Evolutionary conservation across 2,888 invertebrate species (phyloP).

Genomic region (Yponomeuta malinellus): DNA sequence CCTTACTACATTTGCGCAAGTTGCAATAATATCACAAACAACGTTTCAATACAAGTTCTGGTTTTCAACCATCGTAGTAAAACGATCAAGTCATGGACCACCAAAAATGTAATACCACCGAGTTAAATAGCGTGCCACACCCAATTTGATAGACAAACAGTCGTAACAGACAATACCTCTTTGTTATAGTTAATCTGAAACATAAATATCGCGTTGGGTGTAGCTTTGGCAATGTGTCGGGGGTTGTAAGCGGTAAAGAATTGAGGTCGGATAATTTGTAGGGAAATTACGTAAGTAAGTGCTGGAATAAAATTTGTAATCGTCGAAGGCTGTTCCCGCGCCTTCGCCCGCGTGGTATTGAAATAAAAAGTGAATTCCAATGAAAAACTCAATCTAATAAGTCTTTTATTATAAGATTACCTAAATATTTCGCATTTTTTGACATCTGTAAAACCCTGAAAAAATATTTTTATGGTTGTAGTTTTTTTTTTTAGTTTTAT

Average conservation of each 20-base stretch:
- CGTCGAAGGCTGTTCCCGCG: too few relatives aligned
- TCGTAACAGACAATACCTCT: conserved; percentile 26
- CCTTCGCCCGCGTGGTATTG: too few relatives aligned
- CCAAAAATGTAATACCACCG: not conserved
- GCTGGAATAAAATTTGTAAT: not conserved
- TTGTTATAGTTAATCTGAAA: conserved; percentile 36
- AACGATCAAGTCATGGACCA: not conserved
- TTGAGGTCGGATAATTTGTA: not conserved
- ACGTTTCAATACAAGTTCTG: not conserved
- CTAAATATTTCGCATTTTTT: too few relatives aligned
- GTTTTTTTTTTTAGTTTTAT: too few relatives aligned
- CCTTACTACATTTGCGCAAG: not conserved
- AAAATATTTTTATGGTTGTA: too few relatives aligned
- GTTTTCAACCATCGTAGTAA: not conserved
- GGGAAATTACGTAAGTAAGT: not conserved
- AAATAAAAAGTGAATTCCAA: too few relatives aligned
- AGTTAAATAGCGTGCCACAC: conserved; percentile 26
- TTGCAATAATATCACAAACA: not conserved
- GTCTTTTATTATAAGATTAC: too few relatives aligned
- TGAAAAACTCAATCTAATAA: too few relatives aligned
- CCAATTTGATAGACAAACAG: conserved; percentile 38
- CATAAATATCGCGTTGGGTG: conserved; percentile 28
- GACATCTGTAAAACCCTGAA: too few relatives aligned
- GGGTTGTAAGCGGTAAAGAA: not conserved
- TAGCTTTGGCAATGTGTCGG: conserved; percentile 14